Conservation (phyloP, 2,113 vertebrate genomes). For the Chamaea fasciata region DNA sequence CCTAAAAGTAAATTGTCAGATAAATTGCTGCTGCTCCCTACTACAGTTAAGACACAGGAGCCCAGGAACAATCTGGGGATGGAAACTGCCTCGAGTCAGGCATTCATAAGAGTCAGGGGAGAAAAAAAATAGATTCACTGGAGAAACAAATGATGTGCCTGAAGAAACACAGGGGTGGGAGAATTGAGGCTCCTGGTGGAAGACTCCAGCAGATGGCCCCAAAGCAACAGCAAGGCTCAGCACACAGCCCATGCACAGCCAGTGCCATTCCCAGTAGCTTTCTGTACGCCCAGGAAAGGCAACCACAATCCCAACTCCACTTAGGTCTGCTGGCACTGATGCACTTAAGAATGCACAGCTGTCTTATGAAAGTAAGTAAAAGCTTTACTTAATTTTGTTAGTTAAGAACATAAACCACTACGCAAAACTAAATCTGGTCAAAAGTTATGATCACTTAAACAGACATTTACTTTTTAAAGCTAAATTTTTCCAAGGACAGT, state of each 20-base stretch:
- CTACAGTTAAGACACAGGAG: fast-evolving
- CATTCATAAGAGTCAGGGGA: fast-evolving
- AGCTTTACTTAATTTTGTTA: not conserved
- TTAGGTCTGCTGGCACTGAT: not conserved
- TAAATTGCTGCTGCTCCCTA: not conserved
- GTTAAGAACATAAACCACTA: not conserved
- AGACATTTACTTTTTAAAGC: not conserved
- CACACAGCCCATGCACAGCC: fast-evolving
- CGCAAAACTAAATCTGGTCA: not conserved
- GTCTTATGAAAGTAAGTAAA: not conserved
- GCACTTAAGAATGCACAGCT: not conserved
- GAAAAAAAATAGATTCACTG: not conserved
- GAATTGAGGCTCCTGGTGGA: not conserved
- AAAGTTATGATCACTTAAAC: not conserved
- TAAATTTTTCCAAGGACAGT: not conserved
- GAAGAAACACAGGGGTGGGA: not conserved
- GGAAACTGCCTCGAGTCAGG: not conserved
- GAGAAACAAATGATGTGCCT: not conserved
- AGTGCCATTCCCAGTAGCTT: not conserved
- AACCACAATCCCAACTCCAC: not conserved
- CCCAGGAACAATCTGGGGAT: not conserved
- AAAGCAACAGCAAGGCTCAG: not conserved
- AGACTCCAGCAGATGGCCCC: slow-evolving; percentile 50
- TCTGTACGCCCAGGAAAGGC: not conserved
- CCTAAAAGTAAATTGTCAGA: not conserved